Conservation (phyloP, 2,797 vertebrate genomes). For the Pseudochirops cupreus region DNA sequence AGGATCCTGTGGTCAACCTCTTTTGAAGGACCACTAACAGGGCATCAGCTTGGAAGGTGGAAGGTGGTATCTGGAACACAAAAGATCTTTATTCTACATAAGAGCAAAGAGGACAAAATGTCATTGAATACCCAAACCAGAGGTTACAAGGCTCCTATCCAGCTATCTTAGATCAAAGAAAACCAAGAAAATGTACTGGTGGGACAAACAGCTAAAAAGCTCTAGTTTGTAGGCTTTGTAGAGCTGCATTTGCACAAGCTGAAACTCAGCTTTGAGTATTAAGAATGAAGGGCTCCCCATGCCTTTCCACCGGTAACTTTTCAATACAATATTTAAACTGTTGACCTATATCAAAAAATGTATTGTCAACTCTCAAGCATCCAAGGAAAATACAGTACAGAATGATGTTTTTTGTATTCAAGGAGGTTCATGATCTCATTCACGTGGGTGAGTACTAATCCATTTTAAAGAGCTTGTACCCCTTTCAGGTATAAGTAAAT, state of each 20-base stretch:
- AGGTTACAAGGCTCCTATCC: not conserved
- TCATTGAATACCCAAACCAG: not conserved
- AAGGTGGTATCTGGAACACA: conserved; percentile 4
- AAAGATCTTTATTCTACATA: not conserved
- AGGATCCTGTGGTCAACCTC: not conserved
- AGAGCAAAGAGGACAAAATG: not conserved
- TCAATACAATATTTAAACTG: not conserved
- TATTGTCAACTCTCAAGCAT: not conserved
- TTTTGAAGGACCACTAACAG: not conserved
- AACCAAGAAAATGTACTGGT: not conserved
- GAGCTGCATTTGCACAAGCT: not conserved
- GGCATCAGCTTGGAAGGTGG: not conserved
- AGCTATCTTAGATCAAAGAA: not conserved
- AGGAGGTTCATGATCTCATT: not conserved
- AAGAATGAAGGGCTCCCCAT: not conserved
- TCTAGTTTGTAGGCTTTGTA: not conserved
- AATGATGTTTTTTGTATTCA: not conserved
- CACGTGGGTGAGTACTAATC: not conserved
- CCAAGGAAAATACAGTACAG: not conserved
- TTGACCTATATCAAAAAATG: not conserved
- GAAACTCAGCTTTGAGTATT: not conserved
- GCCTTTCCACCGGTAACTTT: not conserved
- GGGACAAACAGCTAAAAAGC: not conserved
- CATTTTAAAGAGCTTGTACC: not conserved
- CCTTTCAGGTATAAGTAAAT: not conserved